A percentile compares a stretch with the other conserved stretches of the same genome.
phyloP scores from a whole-genome alignment of 2,113 vertebrate species.

The Clinocottus analis region DNA sequence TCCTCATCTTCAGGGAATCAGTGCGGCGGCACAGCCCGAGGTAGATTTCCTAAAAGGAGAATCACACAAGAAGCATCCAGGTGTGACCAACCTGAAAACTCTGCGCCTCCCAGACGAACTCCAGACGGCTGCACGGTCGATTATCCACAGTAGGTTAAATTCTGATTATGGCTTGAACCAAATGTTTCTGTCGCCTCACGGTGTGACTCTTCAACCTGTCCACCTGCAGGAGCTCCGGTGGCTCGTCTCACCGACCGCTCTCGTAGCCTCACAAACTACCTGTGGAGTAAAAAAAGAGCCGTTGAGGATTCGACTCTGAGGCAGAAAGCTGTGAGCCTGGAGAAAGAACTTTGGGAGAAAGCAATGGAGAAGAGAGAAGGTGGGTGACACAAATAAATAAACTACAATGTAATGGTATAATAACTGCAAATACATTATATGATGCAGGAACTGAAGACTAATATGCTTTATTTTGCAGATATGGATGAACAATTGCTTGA shows the following conservation, averaged over 20 bases:
- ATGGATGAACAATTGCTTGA: conserved; percentile 58
- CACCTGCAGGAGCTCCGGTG: conserved; percentile 76
- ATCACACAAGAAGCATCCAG: conserved; percentile 86
- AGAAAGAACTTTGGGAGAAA: conserved; percentile 76
- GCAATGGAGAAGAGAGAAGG: conserved; percentile 56
- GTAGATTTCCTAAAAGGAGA: conserved; percentile 81
- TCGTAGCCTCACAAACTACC: conserved; percentile 81
- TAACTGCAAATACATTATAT: neutral
- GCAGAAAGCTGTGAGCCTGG: conserved; percentile 78
- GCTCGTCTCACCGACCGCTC: conserved; percentile 69
- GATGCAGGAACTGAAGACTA: neutral
- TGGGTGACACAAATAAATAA: conserved; percentile 31
- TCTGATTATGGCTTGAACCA: neutral
- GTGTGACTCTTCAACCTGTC: neutral
- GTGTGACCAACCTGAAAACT: conserved; percentile 83
- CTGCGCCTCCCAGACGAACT: conserved; percentile 81
- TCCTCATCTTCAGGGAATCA: conserved; percentile 61
- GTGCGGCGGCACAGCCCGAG: conserved; percentile 68
- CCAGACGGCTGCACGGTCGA: conserved; percentile 71
- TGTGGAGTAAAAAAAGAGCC: conserved; percentile 90
- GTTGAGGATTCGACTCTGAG: conserved; percentile 79
- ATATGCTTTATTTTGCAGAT: conserved; percentile 56
- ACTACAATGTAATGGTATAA: neutral
- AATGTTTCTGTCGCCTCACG: neutral
- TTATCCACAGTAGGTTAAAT: conserved; percentile 79